Evolutionary conservation across 2,888 invertebrate species (phyloP), one percentile per base, ranked within the genome.

Genomic region (Gandaritis pyraliata): DNA sequence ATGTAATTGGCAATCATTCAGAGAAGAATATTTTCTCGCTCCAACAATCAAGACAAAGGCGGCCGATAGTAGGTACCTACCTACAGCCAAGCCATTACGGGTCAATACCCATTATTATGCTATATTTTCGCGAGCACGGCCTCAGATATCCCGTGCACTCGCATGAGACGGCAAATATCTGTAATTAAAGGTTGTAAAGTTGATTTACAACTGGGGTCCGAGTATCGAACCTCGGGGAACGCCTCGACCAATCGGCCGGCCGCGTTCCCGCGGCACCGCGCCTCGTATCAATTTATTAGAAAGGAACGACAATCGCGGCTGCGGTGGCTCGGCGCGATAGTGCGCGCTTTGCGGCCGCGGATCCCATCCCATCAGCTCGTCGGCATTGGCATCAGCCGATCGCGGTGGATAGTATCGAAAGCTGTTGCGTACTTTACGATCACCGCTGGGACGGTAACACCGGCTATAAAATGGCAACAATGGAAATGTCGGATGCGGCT

Each of bases 121-220:
- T 87, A 92, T 92, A 90, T 91, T 91, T 91, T 91, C 87, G 90
- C 90, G 88, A 89, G 89, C 89, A 79, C 88, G 78, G 86, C 89
- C 89, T 86, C 86, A 86, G 90, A 90, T 90, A 89, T 86, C 86
- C 86, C 87, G 83, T 83, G 84, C 88, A 77, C 85, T 87, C 85
- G 83, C 87, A 89, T 88, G 87, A 89, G 90, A 90, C 84, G 87
- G 91, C 89, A 90, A 92, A 92, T 91, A 90, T 90, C 86, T 92
- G 91, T 91, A 92, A 92, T 92, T 92, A 91, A 90, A 90, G 90
- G 91, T 86, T 91, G 91, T 92, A 92, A 92, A 92, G 87, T 90
- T 92, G 91, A 92, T 92, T 92, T 92, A 92, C 91, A 87, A 82
- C 88, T 78, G 83, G 77, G 85, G 88, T 78, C 83, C 79, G 86